phyloP scores from a whole-genome alignment of 1,140 invertebrate genomes.

The Triops longicaudatus region DNA sequence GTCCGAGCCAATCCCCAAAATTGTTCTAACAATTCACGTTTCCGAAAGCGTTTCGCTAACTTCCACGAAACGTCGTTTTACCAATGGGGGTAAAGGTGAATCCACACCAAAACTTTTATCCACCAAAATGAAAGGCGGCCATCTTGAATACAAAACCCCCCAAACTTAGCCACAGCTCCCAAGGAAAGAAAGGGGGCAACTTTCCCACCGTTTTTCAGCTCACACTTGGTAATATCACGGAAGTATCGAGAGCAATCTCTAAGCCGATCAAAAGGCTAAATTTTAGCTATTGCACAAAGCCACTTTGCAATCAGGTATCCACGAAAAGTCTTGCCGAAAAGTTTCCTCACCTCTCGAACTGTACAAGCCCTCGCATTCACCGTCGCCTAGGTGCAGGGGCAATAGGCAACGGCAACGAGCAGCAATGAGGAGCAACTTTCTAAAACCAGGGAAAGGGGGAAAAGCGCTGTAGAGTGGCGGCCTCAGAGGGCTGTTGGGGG shows the following conservation, averaged over 20 bases:
- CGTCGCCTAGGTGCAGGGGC: slow-evolving; percentile 4
- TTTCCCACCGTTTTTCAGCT: not conserved
- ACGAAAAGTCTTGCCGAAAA: not conserved
- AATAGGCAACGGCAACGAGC: not conserved
- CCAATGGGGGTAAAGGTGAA: not conserved
- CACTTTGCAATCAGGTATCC: not conserved
- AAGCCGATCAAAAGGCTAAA: no score
- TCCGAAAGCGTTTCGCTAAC: not conserved
- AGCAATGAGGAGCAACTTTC: slow-evolving; percentile 11
- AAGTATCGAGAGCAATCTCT: no score
- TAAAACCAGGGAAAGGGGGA: not conserved
- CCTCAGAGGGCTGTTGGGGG: not conserved
- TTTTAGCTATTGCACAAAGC: not conserved
- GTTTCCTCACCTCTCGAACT: not conserved
- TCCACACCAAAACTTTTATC: not conserved
- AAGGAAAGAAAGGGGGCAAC: not conserved
- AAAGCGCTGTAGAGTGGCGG: not conserved
- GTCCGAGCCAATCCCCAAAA: no score
- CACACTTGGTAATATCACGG: no score
- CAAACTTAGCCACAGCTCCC: not conserved
- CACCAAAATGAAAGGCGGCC: slow-evolving; percentile 10
- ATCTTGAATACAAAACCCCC: slow-evolving; percentile 8
- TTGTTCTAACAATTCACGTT: not conserved
- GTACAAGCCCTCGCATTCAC: not conserved
- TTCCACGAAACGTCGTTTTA: not conserved